Conservation (phyloP, 2,797 vertebrate species). For the Triplophysa yarkandensis region DNA sequence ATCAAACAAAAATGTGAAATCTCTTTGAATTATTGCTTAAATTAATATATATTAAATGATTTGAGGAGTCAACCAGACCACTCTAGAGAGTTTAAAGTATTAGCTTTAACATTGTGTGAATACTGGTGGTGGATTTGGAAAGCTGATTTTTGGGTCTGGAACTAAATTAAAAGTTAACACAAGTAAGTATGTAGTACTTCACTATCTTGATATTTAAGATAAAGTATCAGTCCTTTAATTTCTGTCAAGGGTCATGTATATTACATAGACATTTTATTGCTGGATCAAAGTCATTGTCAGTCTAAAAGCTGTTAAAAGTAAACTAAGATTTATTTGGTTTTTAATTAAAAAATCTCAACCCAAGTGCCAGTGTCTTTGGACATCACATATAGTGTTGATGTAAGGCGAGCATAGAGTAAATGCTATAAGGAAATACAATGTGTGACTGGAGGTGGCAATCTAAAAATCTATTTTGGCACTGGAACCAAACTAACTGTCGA, state of each 20-base stretch:
- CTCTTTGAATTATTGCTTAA: too few relatives aligned
- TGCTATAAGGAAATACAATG: neutral
- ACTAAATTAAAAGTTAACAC: constrained; percentile 46
- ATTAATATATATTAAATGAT: neutral
- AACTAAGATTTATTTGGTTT: neutral
- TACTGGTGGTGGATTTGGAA: constrained; percentile 25
- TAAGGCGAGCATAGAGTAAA: neutral
- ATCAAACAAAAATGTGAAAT: too few relatives aligned
- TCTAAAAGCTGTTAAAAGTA: neutral
- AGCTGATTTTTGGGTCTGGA: constrained; percentile 52
- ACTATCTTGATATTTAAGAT: neutral
- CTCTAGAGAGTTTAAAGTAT: neutral
- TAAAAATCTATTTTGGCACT: constrained; percentile 15
- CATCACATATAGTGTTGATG: too few relatives aligned
- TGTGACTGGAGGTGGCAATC: constrained; percentile 16
- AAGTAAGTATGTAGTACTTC: constrained; percentile 37
- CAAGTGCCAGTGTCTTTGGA: neutral
- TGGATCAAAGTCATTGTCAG: neutral
- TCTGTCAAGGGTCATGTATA: neutral
- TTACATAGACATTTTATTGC: neutral
- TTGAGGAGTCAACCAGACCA: neutral
- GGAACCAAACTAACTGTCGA: constrained; percentile 15
- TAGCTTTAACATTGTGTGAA: constrained; percentile 42
- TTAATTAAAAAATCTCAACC: neutral
- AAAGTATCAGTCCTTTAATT: neutral